phyloP scores from a whole-genome alignment of 2,113 vertebrate genomes.

The Bagarius yarrelli region DNA sequence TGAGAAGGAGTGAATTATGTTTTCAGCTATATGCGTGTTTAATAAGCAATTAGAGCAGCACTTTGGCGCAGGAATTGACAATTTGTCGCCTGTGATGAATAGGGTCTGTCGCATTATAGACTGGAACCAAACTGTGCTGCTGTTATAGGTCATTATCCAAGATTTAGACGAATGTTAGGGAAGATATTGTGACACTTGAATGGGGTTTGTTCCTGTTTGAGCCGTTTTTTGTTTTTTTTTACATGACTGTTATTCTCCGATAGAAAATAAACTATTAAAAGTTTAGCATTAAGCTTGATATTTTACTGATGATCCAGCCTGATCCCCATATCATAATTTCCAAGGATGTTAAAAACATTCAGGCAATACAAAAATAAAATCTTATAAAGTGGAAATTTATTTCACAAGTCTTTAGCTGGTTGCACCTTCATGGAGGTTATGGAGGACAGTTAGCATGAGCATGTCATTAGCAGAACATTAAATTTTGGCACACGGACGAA shows the following conservation, averaged over 20 bases:
- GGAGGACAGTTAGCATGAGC: slow-evolving; percentile 19
- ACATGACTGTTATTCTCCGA: no score
- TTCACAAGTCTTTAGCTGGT: slow-evolving; percentile 13
- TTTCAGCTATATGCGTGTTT: slow-evolving; percentile 50
- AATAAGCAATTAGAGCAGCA: slow-evolving; percentile 48
- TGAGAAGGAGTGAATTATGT: slow-evolving; percentile 47
- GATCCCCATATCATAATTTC: no score
- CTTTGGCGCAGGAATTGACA: slow-evolving; percentile 41
- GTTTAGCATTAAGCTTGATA: neutral
- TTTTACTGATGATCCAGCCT: neutral
- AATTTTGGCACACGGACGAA: no score
- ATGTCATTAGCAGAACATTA: slow-evolving; percentile 16
- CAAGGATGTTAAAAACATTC: neutral
- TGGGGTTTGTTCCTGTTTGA: neutral
- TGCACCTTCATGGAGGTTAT: neutral
- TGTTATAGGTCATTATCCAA: slow-evolving; percentile 40
- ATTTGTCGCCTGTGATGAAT: slow-evolving; percentile 51
- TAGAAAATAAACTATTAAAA: no score
- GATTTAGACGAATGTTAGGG: slow-evolving; percentile 32
- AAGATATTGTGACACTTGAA: slow-evolving; percentile 1
- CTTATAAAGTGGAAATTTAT: neutral
- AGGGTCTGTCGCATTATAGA: slow-evolving; percentile 42
- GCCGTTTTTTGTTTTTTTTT: no score
- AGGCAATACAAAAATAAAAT: neutral
- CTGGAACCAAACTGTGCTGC: slow-evolving; percentile 18